These are phyloP conservation scores for Zhengitettix transpicula DNA, from an alignment of 2,888 invertebrate genomes.

Conservation along the genomic window DNA sequence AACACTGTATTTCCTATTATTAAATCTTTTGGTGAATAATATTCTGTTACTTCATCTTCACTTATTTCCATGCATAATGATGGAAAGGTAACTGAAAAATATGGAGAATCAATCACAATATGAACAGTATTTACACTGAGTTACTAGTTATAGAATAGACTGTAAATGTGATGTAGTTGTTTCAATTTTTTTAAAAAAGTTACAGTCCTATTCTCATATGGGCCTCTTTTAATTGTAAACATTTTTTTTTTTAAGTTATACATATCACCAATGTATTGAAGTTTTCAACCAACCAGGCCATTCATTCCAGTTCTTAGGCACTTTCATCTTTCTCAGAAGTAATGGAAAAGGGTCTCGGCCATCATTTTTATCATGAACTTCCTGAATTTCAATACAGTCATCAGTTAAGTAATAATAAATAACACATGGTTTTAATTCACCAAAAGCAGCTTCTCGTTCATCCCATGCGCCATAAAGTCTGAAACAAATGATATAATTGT, in stretches of 20 bases:
- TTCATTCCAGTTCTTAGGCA: conserved; percentile 56
- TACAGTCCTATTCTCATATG: too few relatives aligned
- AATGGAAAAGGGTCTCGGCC: conserved; percentile 63
- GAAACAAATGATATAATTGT: too few relatives aligned
- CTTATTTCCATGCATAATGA: conserved; percentile 49
- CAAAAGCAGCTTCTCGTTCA: conserved; percentile 27
- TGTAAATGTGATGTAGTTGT: too few relatives aligned
- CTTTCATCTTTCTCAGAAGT: conserved; percentile 54
- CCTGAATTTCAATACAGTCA: conserved; percentile 62
- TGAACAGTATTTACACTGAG: too few relatives aligned
- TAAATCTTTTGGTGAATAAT: conserved; percentile 63
- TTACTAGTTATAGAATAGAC: too few relatives aligned
- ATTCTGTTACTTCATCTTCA: conserved; percentile 56
- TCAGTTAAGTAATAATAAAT: conserved; percentile 66
- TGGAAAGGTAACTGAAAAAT: conserved; percentile 39
- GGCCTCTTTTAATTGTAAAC: too few relatives aligned
- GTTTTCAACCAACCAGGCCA: conserved; percentile 26
- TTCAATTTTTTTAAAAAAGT: too few relatives aligned
- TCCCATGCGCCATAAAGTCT: conserved; percentile 32
- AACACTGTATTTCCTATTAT: conserved; percentile 53
- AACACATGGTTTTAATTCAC: conserved; percentile 36
- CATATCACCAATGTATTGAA: too few relatives aligned
- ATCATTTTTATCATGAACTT: conserved; percentile 50
- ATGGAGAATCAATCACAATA: too few relatives aligned
- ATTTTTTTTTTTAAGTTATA: too few relatives aligned